phyloP scores from a whole-genome alignment of 2,797 vertebrate genomes.

The Emydoidea blandingii region DNA sequence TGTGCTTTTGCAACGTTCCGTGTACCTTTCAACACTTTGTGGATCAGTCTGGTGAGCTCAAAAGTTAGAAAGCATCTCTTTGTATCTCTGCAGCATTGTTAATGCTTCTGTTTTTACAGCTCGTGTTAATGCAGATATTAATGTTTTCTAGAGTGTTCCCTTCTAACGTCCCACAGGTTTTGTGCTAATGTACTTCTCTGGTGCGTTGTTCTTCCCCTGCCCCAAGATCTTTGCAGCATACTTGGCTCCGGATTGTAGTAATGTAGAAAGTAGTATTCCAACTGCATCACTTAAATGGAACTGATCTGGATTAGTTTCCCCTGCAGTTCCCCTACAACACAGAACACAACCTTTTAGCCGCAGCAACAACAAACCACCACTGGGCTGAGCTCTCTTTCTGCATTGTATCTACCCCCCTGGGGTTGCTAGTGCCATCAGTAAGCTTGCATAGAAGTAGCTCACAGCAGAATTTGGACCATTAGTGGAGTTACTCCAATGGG shows the following conservation, averaged over 20 bases:
- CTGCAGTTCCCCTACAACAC: not conserved
- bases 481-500: not conserved
- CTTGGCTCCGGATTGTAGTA: not conserved
- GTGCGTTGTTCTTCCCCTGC: not conserved
- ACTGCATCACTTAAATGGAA: not conserved
- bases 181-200: not conserved
- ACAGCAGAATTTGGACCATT: not conserved
- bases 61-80: too few species aligned
- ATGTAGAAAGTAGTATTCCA: not conserved
- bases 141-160: too few species aligned
- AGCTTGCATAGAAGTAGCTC: not conserved
- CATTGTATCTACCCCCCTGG: not conserved
- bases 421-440: not conserved
- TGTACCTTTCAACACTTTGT: too few species aligned
- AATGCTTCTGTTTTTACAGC: too few species aligned
- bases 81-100: too few species aligned
- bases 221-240: not conserved
- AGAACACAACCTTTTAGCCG: not conserved
- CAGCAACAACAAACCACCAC: not conserved
- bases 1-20: too few species aligned
- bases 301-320: not conserved
- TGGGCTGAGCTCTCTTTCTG: not conserved
- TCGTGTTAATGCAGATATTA: too few species aligned
- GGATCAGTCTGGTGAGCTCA: too few species aligned
- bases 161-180: not conserved